Conservation (phyloP, 2,797 vertebrate genomes). For the Tamandua tetradactyla region DNA sequence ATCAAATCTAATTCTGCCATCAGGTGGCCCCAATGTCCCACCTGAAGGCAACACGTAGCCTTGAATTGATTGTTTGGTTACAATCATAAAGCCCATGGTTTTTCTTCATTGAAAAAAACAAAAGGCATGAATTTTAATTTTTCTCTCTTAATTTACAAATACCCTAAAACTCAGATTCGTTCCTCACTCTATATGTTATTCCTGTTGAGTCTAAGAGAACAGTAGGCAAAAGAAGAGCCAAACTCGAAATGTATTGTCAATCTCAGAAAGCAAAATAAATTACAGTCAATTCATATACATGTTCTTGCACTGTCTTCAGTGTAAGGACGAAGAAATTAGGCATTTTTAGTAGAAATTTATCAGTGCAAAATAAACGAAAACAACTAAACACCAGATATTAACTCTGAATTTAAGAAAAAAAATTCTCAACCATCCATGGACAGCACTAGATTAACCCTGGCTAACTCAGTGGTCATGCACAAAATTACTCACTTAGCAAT, state of each 20-base stretch:
- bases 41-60: neutral
- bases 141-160: slow-evolving; percentile 53
- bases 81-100: neutral
- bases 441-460: slow-evolving; percentile 54
- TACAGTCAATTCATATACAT: slow-evolving; percentile 40
- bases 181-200: neutral
- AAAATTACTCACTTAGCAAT: slow-evolving; percentile 59
- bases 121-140: neutral
- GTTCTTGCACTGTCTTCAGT: too few species aligned
- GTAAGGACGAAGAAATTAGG: neutral
- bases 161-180: neutral
- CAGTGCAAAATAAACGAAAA: slow-evolving; percentile 48
- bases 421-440: slow-evolving; percentile 69
- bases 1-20: neutral
- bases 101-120: neutral
- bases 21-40: neutral
- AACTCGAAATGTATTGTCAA: slow-evolving; percentile 4
- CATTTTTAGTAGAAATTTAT: neutral
- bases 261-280: slow-evolving; percentile 41
- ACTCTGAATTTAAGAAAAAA: slow-evolving; percentile 73
- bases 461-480: slow-evolving; percentile 49
- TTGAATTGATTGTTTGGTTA: neutral
- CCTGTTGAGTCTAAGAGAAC: neutral
- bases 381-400: slow-evolving; percentile 60
- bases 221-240: neutral